Base-by-base conservation (phyloP, 2,797 vertebrate species). In the Oreortyx pictus region DNA sequence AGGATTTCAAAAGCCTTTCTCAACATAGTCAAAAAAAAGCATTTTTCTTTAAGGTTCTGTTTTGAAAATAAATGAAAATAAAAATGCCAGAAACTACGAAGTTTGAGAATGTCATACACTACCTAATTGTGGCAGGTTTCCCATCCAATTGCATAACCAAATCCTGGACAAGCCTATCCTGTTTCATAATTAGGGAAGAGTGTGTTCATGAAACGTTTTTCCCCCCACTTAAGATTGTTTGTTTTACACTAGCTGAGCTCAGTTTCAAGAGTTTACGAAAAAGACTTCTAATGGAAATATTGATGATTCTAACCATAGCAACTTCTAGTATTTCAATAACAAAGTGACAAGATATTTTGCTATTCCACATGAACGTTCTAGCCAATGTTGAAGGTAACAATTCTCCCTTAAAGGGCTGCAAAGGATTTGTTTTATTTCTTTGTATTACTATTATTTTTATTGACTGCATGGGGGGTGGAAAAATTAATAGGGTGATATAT, bases 241-340 rank as follows among this genome's bases (percentile, higher is more conserved):
- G 89, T 88, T 96, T 96, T 96, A 95, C 41, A 77, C 74, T 77
- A 82, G 71, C 67, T 74, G 82, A 95, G 90, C 43, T 86, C 62
- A 88, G 80, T 84, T 96, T 91, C 87, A 91, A 65, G 88, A 75
- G 78, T 88, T 88, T 82, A 86, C 29, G 77, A 96, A 89, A 81
- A 79, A 74, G 81, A 94, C 82, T 96, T 95, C 90, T 92, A 89
- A 84, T 52, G 84, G 93, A 91, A 97, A 95, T 91, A 91, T 66
- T 75, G 80, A 95, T 84, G 54, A 95, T 52, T 83, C 82, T 93
- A 94, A 91, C 82, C 92, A 95, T 89, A 92, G 89, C 80, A 95
- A 94, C 92, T 88, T 71, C 71, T 57, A 89, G 29, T 54, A 92
- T 79, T 94, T 82, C 64, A 96, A 78, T 77, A 96, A 89, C 82